Base-by-base conservation (phyloP, 2,113 vertebrate genomes). In the Penelope pileata region DNA sequence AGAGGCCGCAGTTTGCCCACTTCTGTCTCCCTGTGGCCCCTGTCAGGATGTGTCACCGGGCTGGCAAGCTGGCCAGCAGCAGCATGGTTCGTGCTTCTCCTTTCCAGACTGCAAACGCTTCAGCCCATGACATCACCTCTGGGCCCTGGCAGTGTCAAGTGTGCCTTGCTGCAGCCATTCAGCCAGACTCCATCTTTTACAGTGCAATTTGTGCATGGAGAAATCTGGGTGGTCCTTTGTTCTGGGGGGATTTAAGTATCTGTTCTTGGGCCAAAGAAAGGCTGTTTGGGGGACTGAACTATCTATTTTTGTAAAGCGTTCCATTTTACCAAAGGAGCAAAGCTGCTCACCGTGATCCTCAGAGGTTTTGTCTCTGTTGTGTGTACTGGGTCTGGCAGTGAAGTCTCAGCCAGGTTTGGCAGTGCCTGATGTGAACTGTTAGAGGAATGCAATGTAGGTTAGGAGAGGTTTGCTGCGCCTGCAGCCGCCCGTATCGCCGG, bases 391-490 rank as follows among this genome's bases (percentile, higher is more conserved):
- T 81, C 94, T 93, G 92, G 83, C 80, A 5, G 8, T 10, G 56
- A 60, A 96, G 76, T 77, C 79, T 88, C 50, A 38, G 88, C 75
- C 90, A 90, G 90, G 83, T 93, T 70, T 86, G 91, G 83, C 74
- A 93, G 34, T 75, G 86, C 83, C 76, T 90, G 86, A 59, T 95
- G 32, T 81, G 86, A 83, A 81, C 75, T 3, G 3, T 51, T 95
- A 4, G 4, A 10, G 83, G 80, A 94, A 72, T 86, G 68, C 18
- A 43, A 88, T 90, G 86, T 88, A 88, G 95, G 94, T 94, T 94
- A 88, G 21, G 83, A 83, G 94, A 90, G 86, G 91, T 90, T 95
- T 93, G 76, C 80, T n/a, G 10, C 68, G 90, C 84, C 87, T 79
- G 93, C 96, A 88, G 90, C 24, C 12, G 70, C 75, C 88, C 66